A percentile compares a stretch with the other conserved stretches of the same genome.
These are phyloP conservation scores for Panagrolaimus sp. DNA, from an alignment of 1,140 invertebrate genomes.

Conservation along the genomic window DNA sequence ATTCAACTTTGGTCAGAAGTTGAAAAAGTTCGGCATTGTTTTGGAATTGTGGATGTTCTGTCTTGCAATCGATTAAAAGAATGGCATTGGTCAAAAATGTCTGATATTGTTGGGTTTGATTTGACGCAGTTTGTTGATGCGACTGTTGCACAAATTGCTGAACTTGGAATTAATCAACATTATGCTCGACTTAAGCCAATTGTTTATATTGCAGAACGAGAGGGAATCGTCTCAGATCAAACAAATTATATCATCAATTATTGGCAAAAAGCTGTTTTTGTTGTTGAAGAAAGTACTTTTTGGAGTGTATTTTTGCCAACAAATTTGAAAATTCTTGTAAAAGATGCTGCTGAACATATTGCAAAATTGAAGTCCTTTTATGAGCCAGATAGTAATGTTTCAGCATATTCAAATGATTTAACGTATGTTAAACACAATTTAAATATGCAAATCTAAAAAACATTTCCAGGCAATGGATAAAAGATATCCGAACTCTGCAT, in stretches of 20 bases:
- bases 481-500: slow-evolving; percentile 18
- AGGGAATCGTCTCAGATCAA: slow-evolving; percentile 37
- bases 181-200: slow-evolving; percentile 37
- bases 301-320: slow-evolving; percentile 32
- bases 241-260: slow-evolving; percentile 37
- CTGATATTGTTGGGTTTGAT: slow-evolving; percentile 37
- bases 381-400: slow-evolving; percentile 33
- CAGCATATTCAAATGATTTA: slow-evolving; percentile 29
- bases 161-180: slow-evolving; percentile 35
- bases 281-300: slow-evolving; percentile 19
- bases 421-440: slow-evolving; percentile 23
- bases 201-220: slow-evolving; percentile 36
- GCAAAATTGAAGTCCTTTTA: slow-evolving; percentile 35
- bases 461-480: slow-evolving; percentile 35
- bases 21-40: slow-evolving; percentile 35
- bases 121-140: slow-evolving; percentile 34
- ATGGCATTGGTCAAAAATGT: slow-evolving; percentile 43
- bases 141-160: slow-evolving; percentile 31
- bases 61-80: slow-evolving; percentile 31
- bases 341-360: slow-evolving; percentile 26
- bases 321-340: slow-evolving; percentile 28
- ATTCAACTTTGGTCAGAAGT: slow-evolving; percentile 30
- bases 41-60: slow-evolving; percentile 35
- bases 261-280: slow-evolving; percentile 32
- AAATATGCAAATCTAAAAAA: not conserved